These are phyloP conservation scores for Streblospio benedicti DNA, from an alignment of 1,140 invertebrate genomes.

Conservation along the genomic window DNA sequence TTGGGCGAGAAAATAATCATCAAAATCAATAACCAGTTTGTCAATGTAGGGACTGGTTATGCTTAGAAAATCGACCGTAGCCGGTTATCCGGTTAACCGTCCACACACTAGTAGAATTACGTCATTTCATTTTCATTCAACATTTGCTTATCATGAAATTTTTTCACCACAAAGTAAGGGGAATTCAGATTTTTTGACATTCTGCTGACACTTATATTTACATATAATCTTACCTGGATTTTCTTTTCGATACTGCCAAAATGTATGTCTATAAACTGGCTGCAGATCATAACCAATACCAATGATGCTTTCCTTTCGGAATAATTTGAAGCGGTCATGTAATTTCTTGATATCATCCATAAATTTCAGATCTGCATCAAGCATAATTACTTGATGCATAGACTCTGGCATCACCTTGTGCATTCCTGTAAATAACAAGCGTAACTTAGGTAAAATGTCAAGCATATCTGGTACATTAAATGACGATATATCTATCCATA, in stretches of 20 bases:
- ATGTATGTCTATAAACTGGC: constrained; percentile 70
- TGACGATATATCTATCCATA: background rate
- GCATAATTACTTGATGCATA: constrained; percentile 57
- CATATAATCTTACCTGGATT: constrained; percentile 57
- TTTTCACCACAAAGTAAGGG: no score
- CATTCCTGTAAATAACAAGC: constrained; percentile 63
- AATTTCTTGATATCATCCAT: constrained; percentile 60
- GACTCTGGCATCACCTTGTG: constrained; percentile 58
- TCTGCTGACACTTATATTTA: no score
- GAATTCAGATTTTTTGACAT: no score
- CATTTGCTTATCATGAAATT: no score
- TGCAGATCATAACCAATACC: constrained; percentile 69
- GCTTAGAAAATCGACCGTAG: no score
- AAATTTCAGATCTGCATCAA: constrained; percentile 74
- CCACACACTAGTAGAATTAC: no score
- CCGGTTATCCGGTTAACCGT: no score
- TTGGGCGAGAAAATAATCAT: no score
- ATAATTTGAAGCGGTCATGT: constrained; percentile 61
- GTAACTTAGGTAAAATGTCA: background rate
- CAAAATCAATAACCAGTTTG: no score
- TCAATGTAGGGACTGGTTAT: no score
- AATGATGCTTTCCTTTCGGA: constrained; percentile 56
- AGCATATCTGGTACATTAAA: background rate
- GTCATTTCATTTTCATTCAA: no score
- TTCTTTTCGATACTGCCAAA: constrained; percentile 59